Evolutionary conservation across 1,140 invertebrate species (phyloP), one percentile per base, ranked within the genome.

Genomic region (Lordiphosa clarofinis): DNA sequence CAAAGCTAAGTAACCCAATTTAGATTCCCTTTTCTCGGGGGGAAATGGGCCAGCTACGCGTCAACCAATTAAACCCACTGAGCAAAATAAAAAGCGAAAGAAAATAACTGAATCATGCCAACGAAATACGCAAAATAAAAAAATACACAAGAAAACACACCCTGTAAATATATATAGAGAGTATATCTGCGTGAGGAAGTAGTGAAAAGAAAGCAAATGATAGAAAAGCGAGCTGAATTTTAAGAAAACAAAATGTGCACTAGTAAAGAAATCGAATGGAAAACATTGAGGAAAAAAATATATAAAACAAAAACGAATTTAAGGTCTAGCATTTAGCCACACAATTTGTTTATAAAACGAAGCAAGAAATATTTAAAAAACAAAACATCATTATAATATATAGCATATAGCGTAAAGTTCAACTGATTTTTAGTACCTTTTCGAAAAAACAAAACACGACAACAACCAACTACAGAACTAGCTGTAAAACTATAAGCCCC

Each of bases 351-450:
- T 82, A 78, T 78, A 84, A 86, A 84, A 84, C 68, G 67, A 69
- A 81, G 56, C 56, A 37, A 55, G 24, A 46, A 31, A 46, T 46
- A 46, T 33, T 39, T 24, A 21, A 50, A 50, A 55, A 53, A 39
- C 36, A 62, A 46, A 52, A 56, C 38, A 56, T 47, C 75, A 37
- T 52, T 39, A 61, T 55, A 61, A 44, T 56, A 56, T 12, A 43
- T 84, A 78, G 79, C 53, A 46, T 84, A 73, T 68, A 72, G 28
- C 28, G 62, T 68, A 73, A 69, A 70, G 64, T 84, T 82, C 63
- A 82, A 78, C 78, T 82, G 78, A 82, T 84, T 82, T 82, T 72
- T 82, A 82, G 78, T 82, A 82, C 73, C 79, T 78, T 84, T 78
- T 82, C 73, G 59, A 67, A 15, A 35, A 50, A 31, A 61, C n/a